Evolutionary conservation across 2,797 vertebrate genomes (phyloP).

Genomic region (Danio albolineatus): DNA sequence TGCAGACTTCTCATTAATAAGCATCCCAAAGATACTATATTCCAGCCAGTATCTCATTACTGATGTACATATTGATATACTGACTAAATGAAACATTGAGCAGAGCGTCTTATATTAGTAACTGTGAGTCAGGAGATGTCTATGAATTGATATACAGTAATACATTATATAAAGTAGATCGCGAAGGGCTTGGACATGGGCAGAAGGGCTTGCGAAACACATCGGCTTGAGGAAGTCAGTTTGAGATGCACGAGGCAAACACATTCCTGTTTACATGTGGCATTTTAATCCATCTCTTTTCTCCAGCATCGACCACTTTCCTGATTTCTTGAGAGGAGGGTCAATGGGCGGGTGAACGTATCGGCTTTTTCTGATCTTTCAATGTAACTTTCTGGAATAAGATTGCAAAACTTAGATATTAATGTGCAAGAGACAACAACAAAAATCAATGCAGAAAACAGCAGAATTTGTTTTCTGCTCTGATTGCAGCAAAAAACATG

Average conservation of each 20-base stretch:
- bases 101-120: constrained; percentile 38
- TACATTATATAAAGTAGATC: constrained; percentile 11
- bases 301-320: no score
- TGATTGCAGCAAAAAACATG: no score
- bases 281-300: no score
- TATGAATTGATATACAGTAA: constrained; percentile 7
- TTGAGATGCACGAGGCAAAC: background rate
- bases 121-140: background rate
- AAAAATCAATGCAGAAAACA: no score
- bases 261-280: no score
- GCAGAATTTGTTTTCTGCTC: no score
- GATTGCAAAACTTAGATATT: no score
- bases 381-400: no score
- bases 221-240: background rate
- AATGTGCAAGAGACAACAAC: no score
- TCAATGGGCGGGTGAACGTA: no score
- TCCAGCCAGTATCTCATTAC: constrained; percentile 41
- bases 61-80: constrained; percentile 35
- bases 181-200: background rate
- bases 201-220: background rate
- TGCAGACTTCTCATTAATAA: constrained; percentile 32
- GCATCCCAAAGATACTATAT: constrained; percentile 37
- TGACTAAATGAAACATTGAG: constrained; percentile 20
- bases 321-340: no score
- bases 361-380: no score